Percentiles rank a stretch among this genome's conserved stretches.
Conservation (phyloP, 2,888 invertebrate species). For the Limnephilus lunatus region DNA sequence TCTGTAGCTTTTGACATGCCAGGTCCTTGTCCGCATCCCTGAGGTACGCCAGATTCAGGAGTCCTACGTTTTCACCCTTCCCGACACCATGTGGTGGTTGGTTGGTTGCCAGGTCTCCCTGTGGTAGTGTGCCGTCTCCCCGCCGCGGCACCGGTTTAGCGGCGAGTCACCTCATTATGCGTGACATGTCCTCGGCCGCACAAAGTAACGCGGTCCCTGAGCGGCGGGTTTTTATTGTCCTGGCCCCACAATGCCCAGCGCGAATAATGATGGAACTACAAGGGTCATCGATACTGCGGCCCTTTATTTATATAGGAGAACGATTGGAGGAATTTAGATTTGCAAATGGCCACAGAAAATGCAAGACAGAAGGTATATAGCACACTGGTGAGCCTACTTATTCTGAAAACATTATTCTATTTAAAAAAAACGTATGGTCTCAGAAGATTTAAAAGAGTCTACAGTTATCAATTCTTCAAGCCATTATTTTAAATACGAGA, state of each 20-base stretch:
- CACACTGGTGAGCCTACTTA: neutral
- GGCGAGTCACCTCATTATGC: conserved; percentile 34
- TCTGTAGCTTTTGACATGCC: neutral
- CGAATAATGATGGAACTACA: conserved; percentile 40
- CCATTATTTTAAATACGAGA: neutral
- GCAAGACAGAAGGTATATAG: neutral
- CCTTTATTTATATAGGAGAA: neutral
- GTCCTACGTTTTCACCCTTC: neutral
- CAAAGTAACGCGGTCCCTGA: conserved; percentile 31
- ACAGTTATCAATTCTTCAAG: neutral
- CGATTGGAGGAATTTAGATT: conserved; percentile 25
- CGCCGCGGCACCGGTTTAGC: conserved; percentile 29
- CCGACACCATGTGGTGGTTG: neutral
- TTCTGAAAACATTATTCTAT: neutral
- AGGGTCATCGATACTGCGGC: conserved; percentile 22
- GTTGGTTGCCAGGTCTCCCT: neutral
- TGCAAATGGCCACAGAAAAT: neutral
- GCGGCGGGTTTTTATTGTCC: conserved; percentile 43
- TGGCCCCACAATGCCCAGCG: conserved; percentile 34
- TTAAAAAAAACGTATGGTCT: too few species aligned
- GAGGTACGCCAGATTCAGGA: neutral
- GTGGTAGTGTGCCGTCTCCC: neutral
- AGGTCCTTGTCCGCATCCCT: neutral
- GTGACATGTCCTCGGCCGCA: conserved; percentile 26
- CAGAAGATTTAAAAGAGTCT: neutral